phyloP scores from a whole-genome alignment of 2,113 vertebrate species.

The Taurulus bubalis region DNA sequence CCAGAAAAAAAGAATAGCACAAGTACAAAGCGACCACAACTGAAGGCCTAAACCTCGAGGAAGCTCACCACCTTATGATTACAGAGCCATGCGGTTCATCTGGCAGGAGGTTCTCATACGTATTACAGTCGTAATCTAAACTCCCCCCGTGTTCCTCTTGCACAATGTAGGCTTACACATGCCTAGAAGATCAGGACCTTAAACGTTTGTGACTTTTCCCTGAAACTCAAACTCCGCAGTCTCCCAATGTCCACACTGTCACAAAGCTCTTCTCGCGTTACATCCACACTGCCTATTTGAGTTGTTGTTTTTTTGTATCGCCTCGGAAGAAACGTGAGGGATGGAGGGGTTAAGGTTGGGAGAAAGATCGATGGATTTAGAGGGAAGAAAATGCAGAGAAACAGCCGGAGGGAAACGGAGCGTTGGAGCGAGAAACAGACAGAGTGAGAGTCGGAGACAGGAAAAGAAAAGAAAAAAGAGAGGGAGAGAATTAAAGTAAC shows the following conservation, averaged over 20 bases:
- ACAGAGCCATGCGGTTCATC: slow-evolving; percentile 68
- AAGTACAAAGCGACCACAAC: slow-evolving; percentile 79
- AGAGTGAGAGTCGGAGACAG: slow-evolving; percentile 60
- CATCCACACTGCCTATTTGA: slow-evolving; percentile 3
- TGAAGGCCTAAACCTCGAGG: slow-evolving; percentile 66
- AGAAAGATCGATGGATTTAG: slow-evolving; percentile 53
- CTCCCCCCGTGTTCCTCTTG: slow-evolving; percentile 57
- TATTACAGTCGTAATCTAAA: slow-evolving; percentile 70
- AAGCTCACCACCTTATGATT: slow-evolving; percentile 74
- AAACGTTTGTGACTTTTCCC: slow-evolving; percentile 14
- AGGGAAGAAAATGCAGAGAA: slow-evolving; percentile 50
- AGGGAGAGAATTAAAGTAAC: slow-evolving; percentile 69
- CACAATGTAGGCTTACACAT: slow-evolving; percentile 47
- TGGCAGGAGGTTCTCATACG: slow-evolving; percentile 66
- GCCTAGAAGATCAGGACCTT: slow-evolving; percentile 48
- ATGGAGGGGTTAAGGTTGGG: slow-evolving; percentile 41
- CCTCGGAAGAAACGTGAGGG: slow-evolving; percentile 27
- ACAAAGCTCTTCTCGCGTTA: not conserved
- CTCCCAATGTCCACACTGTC: not conserved
- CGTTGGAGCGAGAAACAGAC: slow-evolving; percentile 60
- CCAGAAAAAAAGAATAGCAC: slow-evolving; percentile 33
- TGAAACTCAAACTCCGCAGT: not conserved
- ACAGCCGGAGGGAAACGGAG: slow-evolving; percentile 60
- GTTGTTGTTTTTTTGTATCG: slow-evolving; percentile 27
- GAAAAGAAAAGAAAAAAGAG: slow-evolving; percentile 1